phyloP scores from a whole-genome alignment of 2,113 vertebrate genomes.

The Elephas maximus region DNA sequence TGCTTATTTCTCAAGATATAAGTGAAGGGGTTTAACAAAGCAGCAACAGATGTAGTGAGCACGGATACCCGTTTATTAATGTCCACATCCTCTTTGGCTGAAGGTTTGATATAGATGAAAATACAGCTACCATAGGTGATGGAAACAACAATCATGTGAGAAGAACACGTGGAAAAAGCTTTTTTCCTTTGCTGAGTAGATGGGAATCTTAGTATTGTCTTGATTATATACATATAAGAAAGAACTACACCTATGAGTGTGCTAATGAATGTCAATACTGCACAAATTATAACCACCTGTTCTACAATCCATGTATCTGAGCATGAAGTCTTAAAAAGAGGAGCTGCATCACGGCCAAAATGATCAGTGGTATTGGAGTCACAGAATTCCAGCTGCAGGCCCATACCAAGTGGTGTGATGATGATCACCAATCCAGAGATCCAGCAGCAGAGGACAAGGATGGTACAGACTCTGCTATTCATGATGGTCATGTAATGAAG shows the following conservation, averaged over 20 bases:
- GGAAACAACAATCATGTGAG: slow-evolving; percentile 62
- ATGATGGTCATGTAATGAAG: no score
- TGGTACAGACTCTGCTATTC: slow-evolving; percentile 6
- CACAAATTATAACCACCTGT: slow-evolving; percentile 10
- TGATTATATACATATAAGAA: slow-evolving; percentile 64
- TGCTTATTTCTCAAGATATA: neutral
- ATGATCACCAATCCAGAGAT: neutral
- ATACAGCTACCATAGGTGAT: slow-evolving; percentile 60
- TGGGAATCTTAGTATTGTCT: slow-evolving; percentile 58
- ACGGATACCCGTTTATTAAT: neutral
- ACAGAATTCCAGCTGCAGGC: slow-evolving; percentile 56
- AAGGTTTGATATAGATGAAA: slow-evolving; percentile 45
- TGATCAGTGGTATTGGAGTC: slow-evolving; percentile 53
- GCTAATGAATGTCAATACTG: slow-evolving; percentile 63
- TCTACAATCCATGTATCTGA: slow-evolving; percentile 56
- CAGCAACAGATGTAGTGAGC: neutral
- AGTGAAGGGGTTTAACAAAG: neutral
- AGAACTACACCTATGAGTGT: slow-evolving; percentile 50
- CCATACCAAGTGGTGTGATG: slow-evolving; percentile 4
- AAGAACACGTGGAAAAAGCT: slow-evolving; percentile 68
- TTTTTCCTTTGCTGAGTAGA: slow-evolving; percentile 40
- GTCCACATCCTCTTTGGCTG: neutral
- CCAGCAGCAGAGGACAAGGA: slow-evolving; percentile 48
- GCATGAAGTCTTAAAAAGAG: slow-evolving; percentile 60
- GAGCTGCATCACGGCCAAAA: slow-evolving; percentile 54